Evolutionary conservation across 1,140 invertebrate genomes (phyloP), one percentile per base, ranked within the genome.

Genomic region (Brachystomella parvula): DNA sequence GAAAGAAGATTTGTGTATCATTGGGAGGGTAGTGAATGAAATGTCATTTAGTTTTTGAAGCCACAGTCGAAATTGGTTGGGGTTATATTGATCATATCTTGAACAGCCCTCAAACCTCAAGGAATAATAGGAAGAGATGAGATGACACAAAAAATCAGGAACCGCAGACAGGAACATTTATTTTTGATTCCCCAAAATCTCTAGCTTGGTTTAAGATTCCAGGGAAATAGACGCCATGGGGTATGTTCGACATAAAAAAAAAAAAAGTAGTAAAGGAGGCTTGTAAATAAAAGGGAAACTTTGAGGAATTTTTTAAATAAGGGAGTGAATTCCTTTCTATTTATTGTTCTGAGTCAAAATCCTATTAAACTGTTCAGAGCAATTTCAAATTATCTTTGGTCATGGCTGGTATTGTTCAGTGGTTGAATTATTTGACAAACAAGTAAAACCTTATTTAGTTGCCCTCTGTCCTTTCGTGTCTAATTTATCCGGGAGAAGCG

Each of bases 401-500:
- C 49, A 53, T 24, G 49, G 49, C 9, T 53, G 49, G 49, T n/a
- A n/a, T 53, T 44, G 39, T 44, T 9, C n/a, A 9, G 39, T 44
- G 39, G 39, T 44, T 44, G n/a, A n/a, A n/a, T n/a, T n/a, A n/a
- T n/a, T n/a, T n/a, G n/a, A n/a, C n/a, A n/a, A n/a, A n/a, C n/a
- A 44, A n/a, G 39, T n/a, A 44, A 44, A n/a, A n/a, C 9, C 39
- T n/a, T 12, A n/a, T 53, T 53, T 17, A 24, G 9, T 12, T 24
- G 49, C 6, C 49, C 24, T 3, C 12, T 53, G 9, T 53, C 21
- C 21, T 44, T 24, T 53, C 49, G 21, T 53, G 49, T 53, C 49
- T 24, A 53, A 53, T 53, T 53, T 24, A 53, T n/a, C n/a, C n/a
- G n/a, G n/a, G n/a, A n/a, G n/a, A 53, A 53, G 49, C 49, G 49